Evolutionary conservation across 2,888 invertebrate genomes (phyloP), one percentile per base, ranked within the genome.

Genomic region (Habroteleia sp.): DNA sequence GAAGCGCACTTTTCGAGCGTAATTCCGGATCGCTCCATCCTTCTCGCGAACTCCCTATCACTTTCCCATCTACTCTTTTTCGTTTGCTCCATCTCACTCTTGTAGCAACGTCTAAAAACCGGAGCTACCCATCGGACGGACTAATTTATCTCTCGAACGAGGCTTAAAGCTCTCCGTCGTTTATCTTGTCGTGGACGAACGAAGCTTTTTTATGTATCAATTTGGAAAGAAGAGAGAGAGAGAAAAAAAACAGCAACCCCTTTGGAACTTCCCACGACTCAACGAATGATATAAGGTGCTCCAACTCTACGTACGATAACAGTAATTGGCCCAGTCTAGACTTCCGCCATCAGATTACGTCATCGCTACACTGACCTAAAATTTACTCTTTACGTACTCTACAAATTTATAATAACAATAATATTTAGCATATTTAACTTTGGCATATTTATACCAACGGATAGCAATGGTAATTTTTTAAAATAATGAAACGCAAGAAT

Each of bases 81-180:
- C 25, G n/a, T 11, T 35, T 25, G 2, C 14, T 31, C 17, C 29
- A 35, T 20, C 42, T 25, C 39, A 37, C 35, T 17, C 7, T 4
- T 10, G 17, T 37, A 33, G 6, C 7, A 2, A 14, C 23, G 29
- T 71, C 33, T 31, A 62, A 71, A 77, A 77, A 60, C 62, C 35
- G 48, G 50, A 62, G 44, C 71, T 65, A 72, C 58, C 63, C 60
- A 54, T 48, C 62, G 56, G 63, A 44, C 66, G 48, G 37, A 48
- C 68, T 74, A 77, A 76, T 77, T 77, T 73, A 75, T 75, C 75
- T 71, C 48, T 42, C 50, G 62, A 77, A 35, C 60, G 31, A 69
- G 73, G 73, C 63, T 66, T 74, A 76, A 66, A 74, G 60, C 58
- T 71, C 60, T 10, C 33, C 46, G 71, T 77, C 72, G 71, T 78